Percentiles rank a stretch among this genome's conserved stretches.
Evolutionary conservation across 2,888 invertebrate genomes (phyloP).

Genomic region (Caenorhabditis wallacei): DNA sequence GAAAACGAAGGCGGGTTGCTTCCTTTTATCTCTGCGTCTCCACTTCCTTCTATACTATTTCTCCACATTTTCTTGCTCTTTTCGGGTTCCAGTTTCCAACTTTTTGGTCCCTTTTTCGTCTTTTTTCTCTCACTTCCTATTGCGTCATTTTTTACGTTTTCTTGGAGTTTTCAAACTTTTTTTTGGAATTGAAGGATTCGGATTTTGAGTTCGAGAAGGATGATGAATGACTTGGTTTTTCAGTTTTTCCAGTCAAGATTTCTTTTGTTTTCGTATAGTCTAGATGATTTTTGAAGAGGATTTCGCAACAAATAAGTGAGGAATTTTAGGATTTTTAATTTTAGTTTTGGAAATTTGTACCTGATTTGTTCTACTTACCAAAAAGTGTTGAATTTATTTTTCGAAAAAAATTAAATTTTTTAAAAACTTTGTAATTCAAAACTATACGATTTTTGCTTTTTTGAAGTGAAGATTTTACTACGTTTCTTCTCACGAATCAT

Average conservation of each 20-base stretch:
- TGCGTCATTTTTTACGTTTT: slow-evolving; percentile 41
- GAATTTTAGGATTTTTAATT: background rate
- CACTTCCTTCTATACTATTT: background rate
- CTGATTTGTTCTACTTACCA: too few relatives aligned
- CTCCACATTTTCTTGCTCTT: background rate
- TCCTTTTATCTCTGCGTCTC: slow-evolving; percentile 21
- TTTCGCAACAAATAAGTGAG: background rate
- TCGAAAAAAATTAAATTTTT: too few relatives aligned
- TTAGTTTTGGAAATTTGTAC: too few relatives aligned
- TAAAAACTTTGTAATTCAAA: background rate
- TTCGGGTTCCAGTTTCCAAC: background rate
- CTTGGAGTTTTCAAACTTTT: background rate
- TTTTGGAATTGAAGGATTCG: background rate
- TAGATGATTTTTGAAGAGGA: background rate
- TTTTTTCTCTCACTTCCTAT: slow-evolving; percentile 16
- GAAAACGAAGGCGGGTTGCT: slow-evolving; percentile 2
- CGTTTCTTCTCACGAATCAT: slow-evolving; percentile 17
- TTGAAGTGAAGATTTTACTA: background rate
- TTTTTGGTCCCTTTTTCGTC: slow-evolving; percentile 20
- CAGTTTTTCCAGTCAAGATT: background rate
- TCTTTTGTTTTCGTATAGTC: slow-evolving; percentile 23
- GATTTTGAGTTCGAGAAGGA: background rate
- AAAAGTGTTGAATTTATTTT: too few relatives aligned
- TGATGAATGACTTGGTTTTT: slow-evolving; percentile 3
- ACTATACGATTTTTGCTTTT: background rate